Evolutionary conservation across 2,797 vertebrate species (phyloP).

Genomic region (Aulostomus chinensis): DNA sequence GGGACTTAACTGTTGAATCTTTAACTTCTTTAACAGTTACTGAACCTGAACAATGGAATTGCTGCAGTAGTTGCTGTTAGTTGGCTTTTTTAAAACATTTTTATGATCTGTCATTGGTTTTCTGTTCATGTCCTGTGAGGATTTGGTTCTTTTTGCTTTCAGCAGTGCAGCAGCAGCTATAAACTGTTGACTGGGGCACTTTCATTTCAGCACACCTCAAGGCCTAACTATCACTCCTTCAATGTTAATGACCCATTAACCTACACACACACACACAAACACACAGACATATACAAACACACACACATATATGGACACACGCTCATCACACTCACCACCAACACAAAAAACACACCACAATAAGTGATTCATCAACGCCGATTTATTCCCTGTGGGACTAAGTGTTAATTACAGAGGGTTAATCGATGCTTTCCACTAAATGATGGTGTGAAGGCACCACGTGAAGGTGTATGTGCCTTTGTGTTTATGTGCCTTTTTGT

Average conservation of each 20-base stretch:
- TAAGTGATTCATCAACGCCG: slow-evolving; percentile 59
- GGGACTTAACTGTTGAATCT: no score
- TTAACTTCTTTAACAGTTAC: no score
- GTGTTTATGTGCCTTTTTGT: slow-evolving; percentile 8
- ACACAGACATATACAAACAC: slow-evolving; percentile 10
- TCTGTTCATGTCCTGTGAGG: neutral
- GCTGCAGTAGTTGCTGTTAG: no score
- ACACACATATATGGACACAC: neutral
- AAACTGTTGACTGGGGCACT: slow-evolving; percentile 31
- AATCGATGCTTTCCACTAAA: slow-evolving; percentile 70
- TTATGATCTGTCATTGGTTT: slow-evolving; percentile 1
- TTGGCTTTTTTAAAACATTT: no score
- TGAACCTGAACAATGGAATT: no score
- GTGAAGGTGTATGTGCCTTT: slow-evolving; percentile 3
- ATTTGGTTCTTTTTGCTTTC: slow-evolving; percentile 6
- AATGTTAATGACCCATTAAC: slow-evolving; percentile 47
- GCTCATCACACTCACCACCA: no score
- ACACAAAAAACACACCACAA: slow-evolving; percentile 17
- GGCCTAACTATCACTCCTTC: slow-evolving; percentile 47
- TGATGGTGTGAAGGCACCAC: slow-evolving; percentile 38
- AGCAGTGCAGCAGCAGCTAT: slow-evolving; percentile 25
- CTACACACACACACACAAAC: slow-evolving; percentile 11
- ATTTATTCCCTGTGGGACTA: slow-evolving; percentile 58
- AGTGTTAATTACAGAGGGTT: slow-evolving; percentile 72
- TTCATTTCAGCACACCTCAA: slow-evolving; percentile 36